Percentiles rank a stretch among this genome's conserved stretches.
These are phyloP conservation scores for Chelonus formosanus DNA, from an alignment of 2,888 invertebrate species.

Conservation along the genomic window DNA sequence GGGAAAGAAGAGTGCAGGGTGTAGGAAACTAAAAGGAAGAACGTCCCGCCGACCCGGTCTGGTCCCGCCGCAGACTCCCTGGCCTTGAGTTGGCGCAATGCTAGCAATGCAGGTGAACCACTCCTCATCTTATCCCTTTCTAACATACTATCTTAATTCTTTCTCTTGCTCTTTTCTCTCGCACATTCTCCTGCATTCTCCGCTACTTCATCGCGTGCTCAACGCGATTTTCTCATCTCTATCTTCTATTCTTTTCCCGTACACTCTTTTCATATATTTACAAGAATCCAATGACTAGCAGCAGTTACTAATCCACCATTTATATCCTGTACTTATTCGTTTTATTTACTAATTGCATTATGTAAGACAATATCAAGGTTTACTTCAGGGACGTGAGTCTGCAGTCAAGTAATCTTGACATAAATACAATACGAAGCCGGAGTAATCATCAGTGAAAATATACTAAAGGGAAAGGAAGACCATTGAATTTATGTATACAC, in stretches of 20 bases:
- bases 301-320: too few species aligned
- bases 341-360: conserved; percentile 42
- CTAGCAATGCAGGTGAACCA: conserved; percentile 65
- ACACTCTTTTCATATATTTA: conserved; percentile 35
- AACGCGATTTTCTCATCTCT: conserved; percentile 6
- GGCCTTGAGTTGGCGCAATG: conserved; percentile 63
- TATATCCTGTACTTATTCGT: too few species aligned
- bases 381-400: conserved; percentile 47
- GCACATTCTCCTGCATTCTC: conserved; percentile 34
- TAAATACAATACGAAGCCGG: conserved; percentile 45
- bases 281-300: conserved; percentile 38
- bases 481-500: too few species aligned
- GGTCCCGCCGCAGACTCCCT: conserved; percentile 59
- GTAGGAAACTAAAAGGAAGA: conserved; percentile 36
- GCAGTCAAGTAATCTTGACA: conserved; percentile 51
- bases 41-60: conserved; percentile 61
- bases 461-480: not conserved
- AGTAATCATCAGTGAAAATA: conserved; percentile 7
- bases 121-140: conserved; percentile 49
- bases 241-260: conserved; percentile 55
- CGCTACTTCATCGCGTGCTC: conserved; percentile 26
- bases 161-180: conserved; percentile 38
- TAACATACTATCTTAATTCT: conserved; percentile 44
- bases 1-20: conserved; percentile 28
- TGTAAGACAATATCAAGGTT: conserved; percentile 57